Percentiles rank a stretch among this genome's conserved stretches.
Conservation (phyloP, 2,888 invertebrate genomes). For the Xestia rhomboidea region DNA sequence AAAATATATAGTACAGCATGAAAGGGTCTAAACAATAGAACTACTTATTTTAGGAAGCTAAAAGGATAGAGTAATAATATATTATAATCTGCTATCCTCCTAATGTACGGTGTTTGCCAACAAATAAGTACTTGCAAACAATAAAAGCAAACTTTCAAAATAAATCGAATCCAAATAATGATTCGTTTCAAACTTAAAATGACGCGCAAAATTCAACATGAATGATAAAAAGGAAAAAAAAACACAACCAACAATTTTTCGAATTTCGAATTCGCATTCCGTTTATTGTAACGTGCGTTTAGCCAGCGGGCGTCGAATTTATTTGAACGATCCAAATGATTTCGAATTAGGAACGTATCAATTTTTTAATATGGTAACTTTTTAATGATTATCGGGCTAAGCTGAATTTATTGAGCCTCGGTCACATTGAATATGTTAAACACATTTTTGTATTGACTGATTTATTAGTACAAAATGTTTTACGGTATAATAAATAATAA, state of each 20-base stretch:
- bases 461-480: constrained; percentile 42
- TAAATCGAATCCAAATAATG: constrained; percentile 19
- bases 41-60: neutral
- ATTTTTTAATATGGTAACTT: constrained; percentile 73
- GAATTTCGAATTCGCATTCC: constrained; percentile 74
- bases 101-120: neutral
- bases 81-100: neutral
- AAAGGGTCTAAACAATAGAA: neutral
- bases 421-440: constrained; percentile 51
- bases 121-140: neutral
- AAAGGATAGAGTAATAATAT: neutral
- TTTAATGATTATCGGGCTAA: constrained; percentile 64
- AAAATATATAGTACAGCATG: neutral
- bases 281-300: constrained; percentile 75
- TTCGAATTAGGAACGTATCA: constrained; percentile 82
- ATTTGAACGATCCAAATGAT: constrained; percentile 77
- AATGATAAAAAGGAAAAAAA: constrained; percentile 42
- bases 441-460: constrained; percentile 40
- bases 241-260: constrained; percentile 60
- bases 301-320: constrained; percentile 73
- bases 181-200: constrained; percentile 32
- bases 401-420: constrained; percentile 59
- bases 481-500: constrained; percentile 13
- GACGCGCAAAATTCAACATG: constrained; percentile 38
- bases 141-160: neutral